phyloP scores from a whole-genome alignment of 2,888 invertebrate genomes.

The Stenodera caucasica region DNA sequence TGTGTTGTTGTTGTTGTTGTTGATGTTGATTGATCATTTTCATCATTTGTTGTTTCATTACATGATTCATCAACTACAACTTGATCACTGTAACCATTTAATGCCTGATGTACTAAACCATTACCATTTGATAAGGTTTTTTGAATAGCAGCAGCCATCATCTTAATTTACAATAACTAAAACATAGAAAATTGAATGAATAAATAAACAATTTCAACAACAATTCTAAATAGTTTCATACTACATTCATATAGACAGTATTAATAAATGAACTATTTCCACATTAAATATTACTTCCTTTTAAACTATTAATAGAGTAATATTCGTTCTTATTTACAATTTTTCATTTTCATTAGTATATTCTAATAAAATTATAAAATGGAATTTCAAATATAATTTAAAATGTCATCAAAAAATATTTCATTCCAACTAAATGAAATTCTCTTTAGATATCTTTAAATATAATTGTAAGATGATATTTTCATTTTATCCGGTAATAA shows the following conservation, averaged over 20 bases:
- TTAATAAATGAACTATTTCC: conserved; percentile 1
- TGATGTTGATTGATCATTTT: conserved; percentile 25
- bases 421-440: too few species aligned
- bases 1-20: conserved; percentile 17
- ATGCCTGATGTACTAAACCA: conserved; percentile 53
- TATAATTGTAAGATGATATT: too few species aligned
- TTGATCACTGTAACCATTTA: conserved; percentile 39
- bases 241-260: conserved; percentile 10
- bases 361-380: too few species aligned
- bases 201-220: neutral
- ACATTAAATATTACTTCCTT: conserved; percentile 4
- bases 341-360: neutral
- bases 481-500: too few species aligned
- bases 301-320: conserved; percentile 6
- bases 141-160: conserved; percentile 81
- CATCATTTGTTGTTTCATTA: conserved; percentile 29
- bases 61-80: conserved; percentile 26
- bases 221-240: neutral
- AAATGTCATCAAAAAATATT: too few species aligned
- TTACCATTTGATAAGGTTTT: conserved; percentile 72
- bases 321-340: neutral
- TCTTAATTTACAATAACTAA: conserved; percentile 14
- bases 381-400: too few species aligned
- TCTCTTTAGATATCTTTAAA: too few species aligned
- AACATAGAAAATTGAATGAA: neutral